phyloP scores from a whole-genome alignment of 2,888 invertebrate genomes.

The Oscheius onirici region DNA sequence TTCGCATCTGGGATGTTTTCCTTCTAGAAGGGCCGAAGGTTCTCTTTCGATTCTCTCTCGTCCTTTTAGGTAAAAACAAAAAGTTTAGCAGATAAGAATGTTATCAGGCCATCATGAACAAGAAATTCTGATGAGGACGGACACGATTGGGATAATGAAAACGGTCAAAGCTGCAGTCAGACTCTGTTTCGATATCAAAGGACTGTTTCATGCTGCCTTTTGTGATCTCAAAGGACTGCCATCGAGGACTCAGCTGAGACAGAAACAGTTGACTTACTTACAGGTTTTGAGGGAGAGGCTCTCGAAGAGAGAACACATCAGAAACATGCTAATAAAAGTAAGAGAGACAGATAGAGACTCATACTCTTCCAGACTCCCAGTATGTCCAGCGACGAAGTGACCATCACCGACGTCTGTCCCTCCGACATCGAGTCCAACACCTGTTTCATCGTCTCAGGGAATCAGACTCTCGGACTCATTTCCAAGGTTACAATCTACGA shows the following conservation, averaged over 20 bases:
- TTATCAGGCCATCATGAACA: conserved; percentile 46
- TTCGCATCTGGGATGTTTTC: conserved; percentile 77
- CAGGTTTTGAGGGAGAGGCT: conserved; percentile 73
- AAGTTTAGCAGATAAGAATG: neutral
- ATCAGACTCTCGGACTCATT: conserved; percentile 47
- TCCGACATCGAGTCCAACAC: conserved; percentile 3
- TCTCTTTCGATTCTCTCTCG: conserved; percentile 74
- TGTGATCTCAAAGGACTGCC: conserved; percentile 75
- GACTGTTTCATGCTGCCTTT: conserved; percentile 74
- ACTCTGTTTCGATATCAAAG: conserved; percentile 73
- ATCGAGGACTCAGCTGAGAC: conserved; percentile 72
- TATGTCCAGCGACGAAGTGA: conserved; percentile 17
- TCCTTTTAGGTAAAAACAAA: conserved; percentile 34
- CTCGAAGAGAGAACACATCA: conserved; percentile 71
- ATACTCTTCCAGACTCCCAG: conserved; percentile 21
- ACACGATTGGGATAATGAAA: conserved; percentile 75
- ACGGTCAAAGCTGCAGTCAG: conserved; percentile 75
- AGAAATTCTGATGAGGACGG: conserved; percentile 59
- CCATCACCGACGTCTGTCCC: conserved; percentile 10
- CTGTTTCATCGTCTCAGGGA: conserved; percentile 34
- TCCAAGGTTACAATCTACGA: conserved; percentile 37
- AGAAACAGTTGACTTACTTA: conserved; percentile 74
- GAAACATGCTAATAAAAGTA: conserved; percentile 47
- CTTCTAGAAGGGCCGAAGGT: conserved; percentile 76
- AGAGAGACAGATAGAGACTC: neutral